phyloP scores from a whole-genome alignment of 1,140 invertebrate genomes.

The Alviniconcha marisindica region DNA sequence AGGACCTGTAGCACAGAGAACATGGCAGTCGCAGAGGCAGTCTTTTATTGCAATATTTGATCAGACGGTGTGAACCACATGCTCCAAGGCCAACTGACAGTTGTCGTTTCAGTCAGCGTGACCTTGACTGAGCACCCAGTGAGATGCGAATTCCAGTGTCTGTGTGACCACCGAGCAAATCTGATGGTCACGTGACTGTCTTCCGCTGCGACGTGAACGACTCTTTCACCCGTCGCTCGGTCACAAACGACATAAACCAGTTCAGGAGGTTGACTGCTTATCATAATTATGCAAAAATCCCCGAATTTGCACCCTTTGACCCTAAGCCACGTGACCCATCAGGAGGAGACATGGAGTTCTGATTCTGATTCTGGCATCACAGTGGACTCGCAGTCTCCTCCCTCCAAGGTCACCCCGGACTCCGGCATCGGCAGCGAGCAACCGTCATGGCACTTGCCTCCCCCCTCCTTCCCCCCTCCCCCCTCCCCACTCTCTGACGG shows the following conservation, averaged over 20 bases:
- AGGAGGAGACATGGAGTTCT: conserved; percentile 23
- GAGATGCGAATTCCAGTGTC: not conserved
- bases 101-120: not conserved
- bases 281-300: conserved; percentile 10
- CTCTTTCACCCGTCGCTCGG: too few species aligned
- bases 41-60: too few species aligned
- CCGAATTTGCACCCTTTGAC: conserved; percentile 23
- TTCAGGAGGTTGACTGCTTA: not conserved
- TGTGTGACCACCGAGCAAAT: not conserved
- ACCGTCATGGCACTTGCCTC: conserved; percentile 1
- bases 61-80: too few species aligned
- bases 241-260: not conserved
- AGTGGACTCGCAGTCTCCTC: conserved; percentile 29
- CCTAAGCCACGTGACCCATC: conserved; percentile 17
- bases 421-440: conserved; percentile 12
- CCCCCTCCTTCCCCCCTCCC: not conserved
- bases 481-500: not conserved
- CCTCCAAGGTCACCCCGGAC: conserved; percentile 34
- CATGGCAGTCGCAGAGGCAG: too few species aligned
- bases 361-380: conserved; percentile 36
- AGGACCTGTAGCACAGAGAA: too few species aligned
- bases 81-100: too few species aligned
- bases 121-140: not conserved
- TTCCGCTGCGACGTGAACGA: too few species aligned
- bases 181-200: not conserved